Evolutionary conservation across 1,140 invertebrate species (phyloP), one percentile per base, ranked within the genome.

Genomic region (Tetramorium simillimum): DNA sequence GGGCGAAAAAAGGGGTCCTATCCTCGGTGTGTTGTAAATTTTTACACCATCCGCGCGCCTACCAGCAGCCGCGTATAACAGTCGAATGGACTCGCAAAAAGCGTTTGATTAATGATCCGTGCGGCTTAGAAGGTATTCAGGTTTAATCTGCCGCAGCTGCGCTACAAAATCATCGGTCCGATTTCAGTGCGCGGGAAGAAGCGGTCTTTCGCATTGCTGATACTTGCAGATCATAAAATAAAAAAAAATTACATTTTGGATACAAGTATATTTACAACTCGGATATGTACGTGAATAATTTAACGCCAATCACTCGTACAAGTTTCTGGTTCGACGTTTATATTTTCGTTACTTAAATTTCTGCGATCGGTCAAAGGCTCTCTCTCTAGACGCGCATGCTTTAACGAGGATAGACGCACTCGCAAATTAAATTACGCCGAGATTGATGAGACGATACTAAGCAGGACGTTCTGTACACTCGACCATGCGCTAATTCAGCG

Each of bases 391-490:
- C 40, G 51, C 51, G 51, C 78, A 18, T 18, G 14, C 40, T 73
- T 73, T 82, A 73, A 82, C 37, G 67, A 60, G 40, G 53, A 62
- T 7, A 40, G 53, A 73, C 28, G n/a, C 53, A 60, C 80, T 60
- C 12, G 40, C 9, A 84, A 84, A 84, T 84, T 84, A 75, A 84
- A 84, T 84, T 84, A 84, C 53, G 24, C 28, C 40, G 53, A 62
- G 80, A 84, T 84, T 84, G 80, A 84, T 75, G 80, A 84, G 53
- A 84, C 69, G 80, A 75, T 84, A 75, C 80, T 75, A 75, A 84
- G 43, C 69, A 75, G 24, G 24, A 84, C 28, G 80, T 75, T 84
- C 69, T 24, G 51, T 60, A 84, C 2, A 84, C 24, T 24, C 69
- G 69, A 43, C 80, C 40, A 16, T 63, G 56, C 80, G 37, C 40